A percentile compares a stretch with the other conserved stretches of the same genome.
Evolutionary conservation across 1,140 invertebrate species (phyloP).

Genomic region (Aphaenogaster rudis): DNA sequence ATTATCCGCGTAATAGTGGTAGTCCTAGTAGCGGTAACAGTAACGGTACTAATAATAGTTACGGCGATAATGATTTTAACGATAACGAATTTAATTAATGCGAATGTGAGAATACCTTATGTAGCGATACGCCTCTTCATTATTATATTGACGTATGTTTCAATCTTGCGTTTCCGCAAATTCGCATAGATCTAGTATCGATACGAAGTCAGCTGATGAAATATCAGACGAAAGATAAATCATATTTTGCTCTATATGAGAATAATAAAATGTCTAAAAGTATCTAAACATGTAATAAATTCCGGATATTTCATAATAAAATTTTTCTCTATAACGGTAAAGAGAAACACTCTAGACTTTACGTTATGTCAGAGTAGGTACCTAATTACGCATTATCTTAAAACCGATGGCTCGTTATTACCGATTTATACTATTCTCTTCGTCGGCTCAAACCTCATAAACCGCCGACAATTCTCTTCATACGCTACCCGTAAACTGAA

Average conservation of each 20-base stretch:
- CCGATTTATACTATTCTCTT: not conserved
- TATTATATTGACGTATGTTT: not conserved
- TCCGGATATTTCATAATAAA: not conserved
- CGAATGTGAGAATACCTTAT: slow-evolving; percentile 33
- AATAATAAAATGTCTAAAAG: not conserved
- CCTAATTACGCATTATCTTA: slow-evolving; percentile 10
- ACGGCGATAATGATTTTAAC: slow-evolving; percentile 57
- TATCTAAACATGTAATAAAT: not conserved
- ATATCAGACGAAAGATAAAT: not conserved
- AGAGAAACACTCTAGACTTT: not conserved
- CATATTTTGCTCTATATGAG: not conserved
- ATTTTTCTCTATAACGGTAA: not conserved
- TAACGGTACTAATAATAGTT: slow-evolving; percentile 68
- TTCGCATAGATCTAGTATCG: not conserved
- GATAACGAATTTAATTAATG: slow-evolving; percentile 60
- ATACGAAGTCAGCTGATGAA: not conserved
- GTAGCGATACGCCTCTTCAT: slow-evolving; percentile 7
- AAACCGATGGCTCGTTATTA: not conserved
- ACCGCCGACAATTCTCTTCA: slow-evolving; percentile 28
- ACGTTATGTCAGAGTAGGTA: not conserved
- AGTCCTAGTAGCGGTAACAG: slow-evolving; percentile 70
- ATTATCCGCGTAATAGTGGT: slow-evolving; percentile 73
- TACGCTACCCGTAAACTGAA: slow-evolving; percentile 30
- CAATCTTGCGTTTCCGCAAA: not conserved
- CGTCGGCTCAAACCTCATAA: slow-evolving; percentile 11